Percentiles rank a stretch among this genome's conserved stretches.
Evolutionary conservation across 2,113 vertebrate species (phyloP).

Genomic region (Peromyscus polionotus): DNA sequence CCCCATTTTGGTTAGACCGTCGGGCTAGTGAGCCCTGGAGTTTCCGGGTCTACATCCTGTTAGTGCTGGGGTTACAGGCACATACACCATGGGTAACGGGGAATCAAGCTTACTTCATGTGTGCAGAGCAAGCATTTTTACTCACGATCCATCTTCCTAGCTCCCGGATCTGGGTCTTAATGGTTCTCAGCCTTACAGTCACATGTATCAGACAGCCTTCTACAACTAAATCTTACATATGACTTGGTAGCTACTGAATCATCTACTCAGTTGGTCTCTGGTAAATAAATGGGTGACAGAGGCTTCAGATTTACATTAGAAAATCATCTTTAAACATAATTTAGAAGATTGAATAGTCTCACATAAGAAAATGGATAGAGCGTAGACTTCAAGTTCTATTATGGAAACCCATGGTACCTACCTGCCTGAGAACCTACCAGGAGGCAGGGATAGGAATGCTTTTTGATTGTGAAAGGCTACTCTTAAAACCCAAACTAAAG

Average conservation of each 20-base stretch:
- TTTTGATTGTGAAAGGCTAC: background rate
- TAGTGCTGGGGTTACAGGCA: background rate
- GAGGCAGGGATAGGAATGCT: background rate
- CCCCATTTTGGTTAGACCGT: background rate
- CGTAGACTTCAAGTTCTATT: background rate
- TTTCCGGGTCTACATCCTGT: no score
- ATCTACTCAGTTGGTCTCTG: background rate
- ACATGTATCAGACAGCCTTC: background rate
- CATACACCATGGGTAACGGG: no score
- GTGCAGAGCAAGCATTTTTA: background rate
- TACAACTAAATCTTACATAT: background rate
- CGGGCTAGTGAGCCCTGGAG: background rate
- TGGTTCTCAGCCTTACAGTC: slow-evolving; percentile 1
- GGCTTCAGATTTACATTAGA: background rate
- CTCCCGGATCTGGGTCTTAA: background rate
- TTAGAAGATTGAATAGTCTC: slow-evolving; percentile 4
- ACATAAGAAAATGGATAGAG: background rate
- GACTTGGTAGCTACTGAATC: slow-evolving; percentile 4
- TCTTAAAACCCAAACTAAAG: slow-evolving; percentile 19
- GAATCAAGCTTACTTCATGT: background rate
- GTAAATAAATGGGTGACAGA: background rate
- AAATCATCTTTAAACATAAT: background rate
- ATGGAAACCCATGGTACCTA: background rate
- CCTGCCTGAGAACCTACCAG: background rate
- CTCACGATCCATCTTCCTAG: background rate